Conservation (phyloP, 2,113 vertebrate species). For the Ictidomys tridecemlineatus region DNA sequence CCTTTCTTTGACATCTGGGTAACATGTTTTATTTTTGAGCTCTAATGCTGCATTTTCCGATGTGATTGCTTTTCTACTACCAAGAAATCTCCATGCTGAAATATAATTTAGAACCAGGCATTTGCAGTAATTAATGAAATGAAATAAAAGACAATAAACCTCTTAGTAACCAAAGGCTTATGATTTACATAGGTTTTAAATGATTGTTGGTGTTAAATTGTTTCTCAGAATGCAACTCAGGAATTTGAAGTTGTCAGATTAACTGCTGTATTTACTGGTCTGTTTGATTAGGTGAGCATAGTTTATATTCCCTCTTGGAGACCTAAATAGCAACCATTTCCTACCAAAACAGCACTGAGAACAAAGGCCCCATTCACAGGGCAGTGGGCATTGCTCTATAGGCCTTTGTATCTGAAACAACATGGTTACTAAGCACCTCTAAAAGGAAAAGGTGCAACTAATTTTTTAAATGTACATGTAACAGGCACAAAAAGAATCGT, state of each 20-base stretch:
- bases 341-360: slow-evolving; percentile 92
- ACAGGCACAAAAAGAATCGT: slow-evolving; percentile 72
- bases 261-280: slow-evolving; percentile 90
- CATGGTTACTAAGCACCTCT: slow-evolving; percentile 85
- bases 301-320: slow-evolving; percentile 96
- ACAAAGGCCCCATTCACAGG: slow-evolving; percentile 95
- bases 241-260: slow-evolving; percentile 91
- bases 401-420: slow-evolving; percentile 89
- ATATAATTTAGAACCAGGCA: slow-evolving; percentile 81
- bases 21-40: slow-evolving; percentile 61
- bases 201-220: slow-evolving; percentile 90
- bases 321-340: slow-evolving; percentile 95
- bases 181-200: slow-evolving; percentile 89
- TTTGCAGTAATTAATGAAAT: slow-evolving; percentile 84
- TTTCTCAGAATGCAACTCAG: slow-evolving; percentile 89
- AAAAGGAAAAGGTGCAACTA: slow-evolving; percentile 83
- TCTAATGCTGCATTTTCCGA: slow-evolving; percentile 66
- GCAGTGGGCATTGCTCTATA: slow-evolving; percentile 85
- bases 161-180: slow-evolving; percentile 86
- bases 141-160: slow-evolving; percentile 88
- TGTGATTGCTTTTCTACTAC: slow-evolving; percentile 64
- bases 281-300: slow-evolving; percentile 95
- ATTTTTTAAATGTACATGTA: slow-evolving; percentile 75
- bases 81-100: slow-evolving; percentile 80
- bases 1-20: slow-evolving; percentile 54